Conservation (phyloP, 2,797 vertebrate species). For the Coranthus polyacanthus region DNA sequence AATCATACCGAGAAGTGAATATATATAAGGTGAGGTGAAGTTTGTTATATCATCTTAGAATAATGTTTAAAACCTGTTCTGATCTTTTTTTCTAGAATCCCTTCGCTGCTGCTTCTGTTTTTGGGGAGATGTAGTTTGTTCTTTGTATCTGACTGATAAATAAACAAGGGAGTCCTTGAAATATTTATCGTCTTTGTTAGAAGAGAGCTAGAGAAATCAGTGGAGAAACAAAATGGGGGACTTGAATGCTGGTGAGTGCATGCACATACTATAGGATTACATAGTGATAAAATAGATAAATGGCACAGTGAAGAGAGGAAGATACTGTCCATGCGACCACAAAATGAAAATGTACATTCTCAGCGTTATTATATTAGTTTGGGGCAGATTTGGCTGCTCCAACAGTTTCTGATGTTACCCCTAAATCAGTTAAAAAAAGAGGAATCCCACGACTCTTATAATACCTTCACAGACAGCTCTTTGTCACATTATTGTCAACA, state of each 20-base stretch:
- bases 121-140: constrained; percentile 61
- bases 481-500: constrained; percentile 2
- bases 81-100: constrained; percentile 15
- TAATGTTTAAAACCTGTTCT: constrained; percentile 1
- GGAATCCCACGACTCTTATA: constrained; percentile 15
- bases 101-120: constrained; percentile 39
- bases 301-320: neutral
- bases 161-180: constrained; percentile 81
- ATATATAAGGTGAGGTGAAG: no score
- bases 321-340: neutral
- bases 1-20: no score
- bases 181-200: constrained; percentile 83
- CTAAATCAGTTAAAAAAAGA: constrained; percentile 7
- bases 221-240: constrained; percentile 36
- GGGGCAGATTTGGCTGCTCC: neutral
- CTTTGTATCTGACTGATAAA: constrained; percentile 77
- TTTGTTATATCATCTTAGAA: neutral
- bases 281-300: no score
- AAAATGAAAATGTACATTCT: no score
- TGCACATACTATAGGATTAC: no score
- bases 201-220: constrained; percentile 62
- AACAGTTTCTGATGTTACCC: neutral
- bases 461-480: constrained; percentile 12
- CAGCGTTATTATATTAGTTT: neutral
- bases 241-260: neutral